Percentiles rank a stretch among this genome's conserved stretches.
These are phyloP conservation scores for Synergus itoensis DNA, from an alignment of 2,888 invertebrate genomes.

Conservation along the genomic window DNA sequence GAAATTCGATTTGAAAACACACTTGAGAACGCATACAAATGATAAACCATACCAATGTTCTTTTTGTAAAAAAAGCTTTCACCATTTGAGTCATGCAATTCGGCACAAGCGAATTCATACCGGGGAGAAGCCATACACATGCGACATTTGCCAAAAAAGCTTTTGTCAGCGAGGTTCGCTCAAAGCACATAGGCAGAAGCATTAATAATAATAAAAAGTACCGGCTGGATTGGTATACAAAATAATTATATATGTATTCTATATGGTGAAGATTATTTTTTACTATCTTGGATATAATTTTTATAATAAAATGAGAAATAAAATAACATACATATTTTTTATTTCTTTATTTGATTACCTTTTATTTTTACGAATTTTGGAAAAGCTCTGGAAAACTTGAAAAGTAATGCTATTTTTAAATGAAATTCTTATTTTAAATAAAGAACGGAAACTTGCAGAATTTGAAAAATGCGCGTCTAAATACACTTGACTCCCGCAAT, in stretches of 20 bases:
- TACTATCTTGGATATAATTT: background rate
- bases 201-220: slow-evolving; percentile 64
- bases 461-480: too few relatives aligned
- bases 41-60: slow-evolving; percentile 75
- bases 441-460: too few relatives aligned
- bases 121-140: slow-evolving; percentile 68
- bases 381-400: too few relatives aligned
- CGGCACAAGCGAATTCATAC: slow-evolving; percentile 75
- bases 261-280: slow-evolving; percentile 26
- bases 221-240: slow-evolving; percentile 57
- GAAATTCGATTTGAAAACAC: slow-evolving; percentile 75
- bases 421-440: too few relatives aligned
- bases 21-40: slow-evolving; percentile 73
- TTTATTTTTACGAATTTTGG: background rate
- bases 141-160: slow-evolving; percentile 67
- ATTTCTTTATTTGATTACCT: background rate
- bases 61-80: slow-evolving; percentile 74
- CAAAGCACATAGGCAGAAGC: slow-evolving; percentile 66
- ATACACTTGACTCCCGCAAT: too few relatives aligned
- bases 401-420: too few relatives aligned
- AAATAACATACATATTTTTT: slow-evolving; percentile 25
- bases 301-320: slow-evolving; percentile 6
- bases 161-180: slow-evolving; percentile 70
- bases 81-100: slow-evolving; percentile 74
- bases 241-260: slow-evolving; percentile 24